These are phyloP conservation scores for Drosophila mauritiana DNA, from an alignment of 1,140 invertebrate species.

Conservation along the genomic window DNA sequence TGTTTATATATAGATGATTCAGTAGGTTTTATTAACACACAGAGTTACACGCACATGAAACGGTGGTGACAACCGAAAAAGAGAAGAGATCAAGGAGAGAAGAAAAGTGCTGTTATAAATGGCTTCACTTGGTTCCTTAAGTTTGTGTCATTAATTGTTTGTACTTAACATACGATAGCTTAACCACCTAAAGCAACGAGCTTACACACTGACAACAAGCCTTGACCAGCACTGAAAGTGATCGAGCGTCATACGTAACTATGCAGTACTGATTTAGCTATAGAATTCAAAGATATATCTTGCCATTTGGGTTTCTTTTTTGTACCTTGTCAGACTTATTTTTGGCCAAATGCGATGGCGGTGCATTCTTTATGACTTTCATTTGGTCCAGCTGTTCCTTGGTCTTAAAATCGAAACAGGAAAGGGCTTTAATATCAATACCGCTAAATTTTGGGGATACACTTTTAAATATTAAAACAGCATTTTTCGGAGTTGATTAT, in stretches of 20 bases:
- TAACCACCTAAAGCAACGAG: constrained; percentile 31
- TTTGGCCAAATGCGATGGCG: constrained; percentile 92
- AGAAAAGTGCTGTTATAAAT: constrained; percentile 74
- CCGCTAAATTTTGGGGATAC: not conserved
- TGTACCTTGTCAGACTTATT: constrained; percentile 94
- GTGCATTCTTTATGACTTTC: constrained; percentile 91
- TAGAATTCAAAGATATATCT: not conserved
- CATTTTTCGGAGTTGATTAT: constrained; percentile 3
- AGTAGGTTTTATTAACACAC: constrained; percentile 53
- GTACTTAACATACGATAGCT: constrained; percentile 36
- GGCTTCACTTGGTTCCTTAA: constrained; percentile 38
- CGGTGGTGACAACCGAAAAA: constrained; percentile 61
- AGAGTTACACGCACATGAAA: constrained; percentile 65
- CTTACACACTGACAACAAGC: constrained; percentile 40
- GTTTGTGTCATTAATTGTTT: constrained; percentile 44
- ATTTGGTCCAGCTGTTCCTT: constrained; percentile 90
- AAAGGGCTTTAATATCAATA: constrained; percentile 15
- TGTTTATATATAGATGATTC: constrained; percentile 54
- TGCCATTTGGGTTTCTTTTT: constrained; percentile 1
- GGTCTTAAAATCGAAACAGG: constrained; percentile 61
- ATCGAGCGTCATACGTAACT: constrained; percentile 36
- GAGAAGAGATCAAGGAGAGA: constrained; percentile 63
- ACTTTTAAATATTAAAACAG: constrained; percentile 19
- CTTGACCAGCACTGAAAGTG: constrained; percentile 67
- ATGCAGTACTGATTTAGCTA: constrained; percentile 29